Evolutionary conservation across 23 tunicate genomes (phyloP).

Genomic region (Oikopleura dioica): DNA sequence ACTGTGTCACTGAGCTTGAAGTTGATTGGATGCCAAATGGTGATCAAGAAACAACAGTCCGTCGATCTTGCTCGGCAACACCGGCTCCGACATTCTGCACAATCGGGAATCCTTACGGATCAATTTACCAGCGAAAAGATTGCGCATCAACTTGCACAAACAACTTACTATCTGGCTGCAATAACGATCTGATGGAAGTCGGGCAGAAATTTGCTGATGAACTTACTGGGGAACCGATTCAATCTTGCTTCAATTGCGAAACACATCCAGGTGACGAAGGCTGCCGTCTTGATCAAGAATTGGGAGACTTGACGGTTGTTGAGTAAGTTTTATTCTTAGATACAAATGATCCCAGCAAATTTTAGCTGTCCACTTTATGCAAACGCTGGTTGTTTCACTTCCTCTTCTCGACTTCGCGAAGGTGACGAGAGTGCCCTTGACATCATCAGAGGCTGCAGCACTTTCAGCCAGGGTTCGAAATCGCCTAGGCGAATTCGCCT

Average conservation of each 20-base stretch:
- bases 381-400: conserved; percentile 5
- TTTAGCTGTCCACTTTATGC: background rate
- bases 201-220: background rate
- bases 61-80: conserved; percentile 6
- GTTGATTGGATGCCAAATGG: conserved; percentile 5
- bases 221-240: background rate
- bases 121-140: background rate
- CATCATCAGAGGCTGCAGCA: background rate
- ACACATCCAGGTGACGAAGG: background rate
- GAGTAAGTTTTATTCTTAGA: too few species aligned
- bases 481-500: too few species aligned
- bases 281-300: too few species aligned
- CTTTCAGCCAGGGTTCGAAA: background rate
- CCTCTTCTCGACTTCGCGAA: background rate
- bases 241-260: conserved; percentile 13
- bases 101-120: background rate
- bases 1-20: background rate
- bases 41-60: conserved; percentile 1
- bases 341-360: too few species aligned
- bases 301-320: too few species aligned
- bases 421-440: background rate
- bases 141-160: background rate
- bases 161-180: background rate
- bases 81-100: background rate
- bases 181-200: background rate